These are phyloP conservation scores for Doryteuthis pealeii DNA, from an alignment of 1,140 invertebrate species.

Conservation along the genomic window DNA sequence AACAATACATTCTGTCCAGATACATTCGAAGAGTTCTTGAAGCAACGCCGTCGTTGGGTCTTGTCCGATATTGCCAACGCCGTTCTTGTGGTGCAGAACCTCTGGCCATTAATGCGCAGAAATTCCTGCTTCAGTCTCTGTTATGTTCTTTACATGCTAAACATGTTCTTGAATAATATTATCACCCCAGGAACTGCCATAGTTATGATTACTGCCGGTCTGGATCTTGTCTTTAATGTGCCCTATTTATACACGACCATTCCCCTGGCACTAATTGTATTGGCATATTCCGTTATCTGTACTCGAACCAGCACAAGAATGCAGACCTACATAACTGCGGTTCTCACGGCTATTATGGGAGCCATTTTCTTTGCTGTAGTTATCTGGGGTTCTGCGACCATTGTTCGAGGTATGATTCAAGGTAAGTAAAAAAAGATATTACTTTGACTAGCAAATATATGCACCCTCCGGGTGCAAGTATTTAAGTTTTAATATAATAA, in stretches of 20 bases:
- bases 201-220: slow-evolving; percentile 36
- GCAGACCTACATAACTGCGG: slow-evolving; percentile 26
- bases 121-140: slow-evolving; percentile 66
- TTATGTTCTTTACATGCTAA: slow-evolving; percentile 59
- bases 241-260: slow-evolving; percentile 32
- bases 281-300: slow-evolving; percentile 30
- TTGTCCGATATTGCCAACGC: slow-evolving; percentile 70
- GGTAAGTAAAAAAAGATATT: too few relatives aligned
- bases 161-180: slow-evolving; percentile 47
- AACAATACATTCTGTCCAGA: slow-evolving; percentile 41
- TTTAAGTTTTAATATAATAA: too few relatives aligned
- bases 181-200: slow-evolving; percentile 35
- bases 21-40: slow-evolving; percentile 39
- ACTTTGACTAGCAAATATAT: too few relatives aligned
- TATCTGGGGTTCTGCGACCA: slow-evolving; percentile 34
- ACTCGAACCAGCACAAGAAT: slow-evolving; percentile 21
- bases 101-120: slow-evolving; percentile 60
- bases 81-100: slow-evolving; percentile 64
- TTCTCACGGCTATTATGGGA: slow-evolving; percentile 33
- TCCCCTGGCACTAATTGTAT: slow-evolving; percentile 26
- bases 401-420: slow-evolving; percentile 26
- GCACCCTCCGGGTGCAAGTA: too few relatives aligned
- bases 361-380: slow-evolving; percentile 30
- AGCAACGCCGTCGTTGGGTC: slow-evolving; percentile 62
- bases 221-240: slow-evolving; percentile 34